Conservation (phyloP, 2,797 vertebrate species). For the Podargus strigoides region DNA sequence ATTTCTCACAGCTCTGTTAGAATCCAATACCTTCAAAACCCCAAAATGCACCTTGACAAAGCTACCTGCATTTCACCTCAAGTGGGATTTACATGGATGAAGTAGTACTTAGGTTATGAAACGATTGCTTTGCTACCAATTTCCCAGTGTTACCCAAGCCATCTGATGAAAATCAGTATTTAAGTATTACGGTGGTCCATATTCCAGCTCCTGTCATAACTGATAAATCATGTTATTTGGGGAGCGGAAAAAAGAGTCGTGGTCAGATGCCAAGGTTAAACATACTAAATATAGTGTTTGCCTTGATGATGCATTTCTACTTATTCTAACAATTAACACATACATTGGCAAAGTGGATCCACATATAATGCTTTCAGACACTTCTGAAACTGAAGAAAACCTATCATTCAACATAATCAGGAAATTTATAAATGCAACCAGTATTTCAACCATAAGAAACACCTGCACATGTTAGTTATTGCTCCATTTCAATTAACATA, state of each 20-base stretch:
- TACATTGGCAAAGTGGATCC: background rate
- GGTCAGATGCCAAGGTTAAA: background rate
- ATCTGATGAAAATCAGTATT: background rate
- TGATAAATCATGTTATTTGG: background rate
- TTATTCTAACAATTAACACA: background rate
- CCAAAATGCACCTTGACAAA: background rate
- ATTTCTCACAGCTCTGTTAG: background rate
- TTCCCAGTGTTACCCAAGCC: background rate
- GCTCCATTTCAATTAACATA: rapidly evolving
- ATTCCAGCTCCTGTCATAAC: background rate
- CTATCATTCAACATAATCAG: background rate
- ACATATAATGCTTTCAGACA: background rate
- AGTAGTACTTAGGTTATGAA: background rate
- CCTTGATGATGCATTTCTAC: background rate
- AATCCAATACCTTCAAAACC: background rate
- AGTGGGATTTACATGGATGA: background rate
- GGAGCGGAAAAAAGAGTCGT: background rate
- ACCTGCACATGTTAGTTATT: background rate
- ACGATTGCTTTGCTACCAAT: background rate
- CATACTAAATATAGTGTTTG: background rate
- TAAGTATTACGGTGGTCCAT: background rate
- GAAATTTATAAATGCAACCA: background rate
- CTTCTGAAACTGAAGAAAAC: background rate
- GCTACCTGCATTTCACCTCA: background rate
- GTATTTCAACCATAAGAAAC: background rate